Base-by-base conservation (phyloP, 2,888 invertebrate genomes). In the Anticlea derivata region DNA sequence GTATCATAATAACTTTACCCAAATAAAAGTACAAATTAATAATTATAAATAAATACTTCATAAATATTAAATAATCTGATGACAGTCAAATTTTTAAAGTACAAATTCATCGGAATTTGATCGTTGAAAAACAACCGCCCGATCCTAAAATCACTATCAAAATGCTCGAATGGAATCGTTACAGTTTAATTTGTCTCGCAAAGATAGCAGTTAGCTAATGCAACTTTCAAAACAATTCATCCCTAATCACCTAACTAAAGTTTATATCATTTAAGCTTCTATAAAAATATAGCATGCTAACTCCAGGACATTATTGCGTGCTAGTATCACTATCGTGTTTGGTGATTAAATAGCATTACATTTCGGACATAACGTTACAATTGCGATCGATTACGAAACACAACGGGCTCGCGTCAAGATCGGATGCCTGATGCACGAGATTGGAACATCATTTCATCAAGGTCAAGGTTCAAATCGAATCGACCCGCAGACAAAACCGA, bases 161-260 rank as follows among this genome's bases (percentile, higher is more conserved):
- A 48, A 50, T 48, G 55, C 23, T 55, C 40, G 52, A 60, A 55
- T 50, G 54, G 52, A 57, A 60, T 60, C 38, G 40, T 55, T 58
- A 37, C 39, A 51, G 24, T 47, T 40, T 26, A 43, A 46, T 39
- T 38, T 34, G 38, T 39, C 22, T 38, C 39, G 37, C 40, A 26
- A 49, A 29, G 27, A 47, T 29, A 52, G 40, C 8, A 35, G 24
- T 29, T 29, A 41, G 24, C 24, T 13, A 39, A 45, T 34, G 39
- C n/a, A 39, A 45, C 41, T 45, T 43, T 31, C 35, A 49, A 51
- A 46, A 29, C 20, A 54, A 50, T 23, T 33, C 7, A 39, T 26
- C 20, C 44, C 50, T 45, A 41, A 29, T 27, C 41, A 49, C 12
- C 29, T 53, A 50, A 41, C 49, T 17, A 38, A 37, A 48, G 34